phyloP scores from a whole-genome alignment of 2,888 invertebrate species.

The Buathra laborator region DNA sequence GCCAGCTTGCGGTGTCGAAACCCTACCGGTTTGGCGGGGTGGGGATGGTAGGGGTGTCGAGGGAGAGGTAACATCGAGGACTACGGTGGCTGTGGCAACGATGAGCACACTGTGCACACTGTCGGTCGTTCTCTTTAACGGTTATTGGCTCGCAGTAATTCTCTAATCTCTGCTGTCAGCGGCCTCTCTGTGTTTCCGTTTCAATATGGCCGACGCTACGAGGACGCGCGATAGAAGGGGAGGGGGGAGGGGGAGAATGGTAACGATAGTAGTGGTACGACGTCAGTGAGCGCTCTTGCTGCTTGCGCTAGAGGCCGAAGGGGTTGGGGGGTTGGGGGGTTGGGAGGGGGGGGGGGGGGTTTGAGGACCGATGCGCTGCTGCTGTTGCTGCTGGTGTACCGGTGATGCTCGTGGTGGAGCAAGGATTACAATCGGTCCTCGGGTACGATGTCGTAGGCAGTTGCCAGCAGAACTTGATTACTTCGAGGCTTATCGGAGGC shows the following conservation, averaged over 20 bases:
- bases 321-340: no score
- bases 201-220: constrained; percentile 79
- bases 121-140: constrained; percentile 84
- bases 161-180: constrained; percentile 84
- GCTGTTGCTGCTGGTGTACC: constrained; percentile 16
- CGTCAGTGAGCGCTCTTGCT: constrained; percentile 27
- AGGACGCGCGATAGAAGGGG: constrained; percentile 12
- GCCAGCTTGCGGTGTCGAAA: constrained; percentile 78
- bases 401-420: constrained; percentile 46
- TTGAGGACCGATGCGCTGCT: constrained; percentile 32
- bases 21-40: constrained; percentile 56
- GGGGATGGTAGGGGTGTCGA: not conserved
- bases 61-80: constrained; percentile 48
- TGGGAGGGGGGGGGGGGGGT: constrained; percentile 12
- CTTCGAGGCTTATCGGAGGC: constrained; percentile 78
- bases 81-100: constrained; percentile 68
- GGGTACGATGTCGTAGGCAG: constrained; percentile 73
- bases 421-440: constrained; percentile 69
- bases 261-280: constrained; percentile 12
- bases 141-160: constrained; percentile 83
- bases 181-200: constrained; percentile 82
- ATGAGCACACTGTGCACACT: constrained; percentile 70
- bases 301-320: constrained; percentile 34
- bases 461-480: constrained; percentile 80
- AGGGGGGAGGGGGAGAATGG: constrained; percentile 7